Evolutionary conservation across 2,888 invertebrate genomes (phyloP).

Genomic region (Parnassius glacialis): DNA sequence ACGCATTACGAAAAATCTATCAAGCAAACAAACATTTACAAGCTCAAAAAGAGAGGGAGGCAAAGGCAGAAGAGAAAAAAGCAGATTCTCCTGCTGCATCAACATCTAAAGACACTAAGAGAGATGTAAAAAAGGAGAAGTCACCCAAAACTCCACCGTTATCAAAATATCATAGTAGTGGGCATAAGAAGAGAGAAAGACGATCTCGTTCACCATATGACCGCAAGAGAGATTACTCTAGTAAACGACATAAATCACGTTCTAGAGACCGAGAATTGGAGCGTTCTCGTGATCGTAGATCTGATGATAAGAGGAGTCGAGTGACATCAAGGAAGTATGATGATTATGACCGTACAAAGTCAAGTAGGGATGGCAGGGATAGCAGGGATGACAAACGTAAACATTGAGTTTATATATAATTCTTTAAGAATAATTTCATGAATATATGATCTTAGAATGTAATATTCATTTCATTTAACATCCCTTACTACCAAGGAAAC

Average conservation of each 20-base stretch:
- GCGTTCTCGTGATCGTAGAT: constrained; percentile 61
- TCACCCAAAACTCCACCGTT: constrained; percentile 76
- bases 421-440: constrained; percentile 13
- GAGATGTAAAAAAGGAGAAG: constrained; percentile 70
- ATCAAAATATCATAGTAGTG: constrained; percentile 70
- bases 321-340: constrained; percentile 67
- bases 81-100: constrained; percentile 68
- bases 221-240: constrained; percentile 69
- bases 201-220: constrained; percentile 75
- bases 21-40: constrained; percentile 72
- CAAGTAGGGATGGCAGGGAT: constrained; percentile 56
- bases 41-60: constrained; percentile 64
- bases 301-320: constrained; percentile 64
- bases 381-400: constrained; percentile 62
- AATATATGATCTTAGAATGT: constrained; percentile 10
- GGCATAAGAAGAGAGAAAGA: constrained; percentile 72
- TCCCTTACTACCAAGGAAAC: no score
- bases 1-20: constrained; percentile 61
- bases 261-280: constrained; percentile 69
- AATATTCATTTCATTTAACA: constrained; percentile 5
- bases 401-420: constrained; percentile 43
- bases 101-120: constrained; percentile 67
- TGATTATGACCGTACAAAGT: constrained; percentile 72
- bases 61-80: constrained; percentile 66
- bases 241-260: constrained; percentile 71